These are phyloP conservation scores for Hylomyscus alleni DNA, from an alignment of 2,797 vertebrate genomes.

Conservation along the genomic window DNA sequence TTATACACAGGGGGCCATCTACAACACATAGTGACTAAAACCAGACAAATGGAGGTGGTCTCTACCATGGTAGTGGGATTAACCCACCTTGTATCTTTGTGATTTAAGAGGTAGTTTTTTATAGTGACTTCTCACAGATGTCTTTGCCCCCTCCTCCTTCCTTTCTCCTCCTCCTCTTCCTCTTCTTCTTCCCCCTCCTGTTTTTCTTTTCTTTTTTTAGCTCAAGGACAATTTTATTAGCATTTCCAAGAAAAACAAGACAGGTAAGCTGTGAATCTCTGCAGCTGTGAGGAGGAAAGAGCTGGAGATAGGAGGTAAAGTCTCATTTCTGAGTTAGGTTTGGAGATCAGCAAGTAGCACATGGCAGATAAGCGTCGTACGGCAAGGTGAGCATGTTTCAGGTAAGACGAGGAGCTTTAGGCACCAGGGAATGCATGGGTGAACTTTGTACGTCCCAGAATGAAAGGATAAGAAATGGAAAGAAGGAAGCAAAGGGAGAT, in stretches of 20 bases:
- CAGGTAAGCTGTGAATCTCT: neutral
- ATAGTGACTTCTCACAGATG: neutral
- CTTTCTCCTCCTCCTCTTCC: neutral
- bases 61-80: neutral
- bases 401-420: neutral
- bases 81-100: neutral
- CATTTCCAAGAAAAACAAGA: neutral
- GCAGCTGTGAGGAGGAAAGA: neutral
- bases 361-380: neutral
- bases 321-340: neutral
- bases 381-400: neutral
- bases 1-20: neutral
- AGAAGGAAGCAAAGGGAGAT: neutral
- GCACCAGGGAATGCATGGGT: neutral
- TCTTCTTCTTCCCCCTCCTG: fast-evolving
- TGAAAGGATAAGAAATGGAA: neutral
- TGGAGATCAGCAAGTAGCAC: neutral
- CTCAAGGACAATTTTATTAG: neutral
- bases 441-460: neutral
- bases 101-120: neutral
- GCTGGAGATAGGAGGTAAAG: neutral
- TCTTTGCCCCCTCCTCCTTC: neutral
- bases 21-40: neutral
- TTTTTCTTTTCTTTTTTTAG: neutral
- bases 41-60: no score